Evolutionary conservation across 2,888 invertebrate species (phyloP).

Genomic region (Gasteruption jaculator): DNA sequence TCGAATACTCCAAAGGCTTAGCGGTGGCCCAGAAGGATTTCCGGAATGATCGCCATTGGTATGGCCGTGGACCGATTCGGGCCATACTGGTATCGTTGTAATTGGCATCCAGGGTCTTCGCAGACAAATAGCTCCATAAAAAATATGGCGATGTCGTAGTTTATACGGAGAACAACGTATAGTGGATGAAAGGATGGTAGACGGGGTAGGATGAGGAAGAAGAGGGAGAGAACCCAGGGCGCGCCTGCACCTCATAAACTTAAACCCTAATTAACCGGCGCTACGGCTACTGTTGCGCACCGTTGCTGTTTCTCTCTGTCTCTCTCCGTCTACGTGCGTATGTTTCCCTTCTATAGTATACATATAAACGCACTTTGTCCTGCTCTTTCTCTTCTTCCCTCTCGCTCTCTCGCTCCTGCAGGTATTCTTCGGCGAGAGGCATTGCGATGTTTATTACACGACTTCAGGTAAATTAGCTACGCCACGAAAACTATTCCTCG

Average conservation of each 20-base stretch:
- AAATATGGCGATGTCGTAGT: no score
- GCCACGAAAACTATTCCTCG: constrained; percentile 35
- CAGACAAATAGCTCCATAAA: no score
- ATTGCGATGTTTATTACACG: constrained; percentile 47
- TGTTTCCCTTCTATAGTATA: constrained; percentile 39
- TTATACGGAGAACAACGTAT: no score
- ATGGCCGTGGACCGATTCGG: no score
- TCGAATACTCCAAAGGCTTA: no score
- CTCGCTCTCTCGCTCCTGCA: constrained; percentile 21
- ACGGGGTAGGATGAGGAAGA: constrained; percentile 22
- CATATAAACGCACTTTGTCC: constrained; percentile 43
- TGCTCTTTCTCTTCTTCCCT: constrained; percentile 28
- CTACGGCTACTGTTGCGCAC: constrained; percentile 50
- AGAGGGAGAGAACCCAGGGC: constrained; percentile 32
- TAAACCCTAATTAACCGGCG: constrained; percentile 53
- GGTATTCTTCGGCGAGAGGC: constrained; percentile 45
- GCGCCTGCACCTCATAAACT: constrained; percentile 53
- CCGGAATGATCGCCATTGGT: no score
- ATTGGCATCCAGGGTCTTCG: no score
- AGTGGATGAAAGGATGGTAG: no score
- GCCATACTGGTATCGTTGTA: no score
- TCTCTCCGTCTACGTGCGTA: constrained; percentile 40
- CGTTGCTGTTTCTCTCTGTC: constrained; percentile 21
- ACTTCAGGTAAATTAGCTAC: constrained; percentile 46
- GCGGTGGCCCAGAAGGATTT: no score